These are phyloP conservation scores for Nephrotoma flavescens DNA, from an alignment of 2,888 invertebrate genomes.

Conservation along the genomic window DNA sequence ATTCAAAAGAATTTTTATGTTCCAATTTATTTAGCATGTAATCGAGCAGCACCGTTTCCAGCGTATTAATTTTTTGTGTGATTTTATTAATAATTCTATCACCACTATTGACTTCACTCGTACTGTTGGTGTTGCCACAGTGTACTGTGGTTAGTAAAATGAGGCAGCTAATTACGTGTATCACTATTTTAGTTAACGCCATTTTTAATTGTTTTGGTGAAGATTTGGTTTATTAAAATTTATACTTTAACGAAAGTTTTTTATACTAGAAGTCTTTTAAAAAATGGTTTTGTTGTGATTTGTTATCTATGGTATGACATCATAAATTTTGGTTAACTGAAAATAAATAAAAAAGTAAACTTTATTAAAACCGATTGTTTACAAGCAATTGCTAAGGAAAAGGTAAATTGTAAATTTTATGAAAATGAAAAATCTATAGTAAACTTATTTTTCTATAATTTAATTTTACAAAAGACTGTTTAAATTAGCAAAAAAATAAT, in stretches of 20 bases:
- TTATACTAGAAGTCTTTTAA: no score
- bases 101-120: background rate
- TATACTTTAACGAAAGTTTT: no score
- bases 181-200: slow-evolving; percentile 13
- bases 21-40: slow-evolving; percentile 41
- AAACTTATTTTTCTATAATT: no score
- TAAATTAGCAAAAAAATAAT: no score
- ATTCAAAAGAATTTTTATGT: slow-evolving; percentile 35
- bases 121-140: background rate
- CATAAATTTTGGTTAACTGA: background rate
- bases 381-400: no score
- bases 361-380: no score
- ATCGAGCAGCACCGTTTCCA: slow-evolving; percentile 35
- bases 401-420: no score
- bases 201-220: slow-evolving; percentile 23
- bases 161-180: background rate
- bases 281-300: no score
- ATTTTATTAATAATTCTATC: background rate
- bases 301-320: background rate
- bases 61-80: background rate
- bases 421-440: no score
- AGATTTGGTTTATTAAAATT: background rate
- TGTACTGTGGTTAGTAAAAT: background rate
- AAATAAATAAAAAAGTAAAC: background rate
- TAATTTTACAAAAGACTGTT: no score